Conservation (phyloP, 2,797 vertebrate species). For the Molothrus ater region DNA sequence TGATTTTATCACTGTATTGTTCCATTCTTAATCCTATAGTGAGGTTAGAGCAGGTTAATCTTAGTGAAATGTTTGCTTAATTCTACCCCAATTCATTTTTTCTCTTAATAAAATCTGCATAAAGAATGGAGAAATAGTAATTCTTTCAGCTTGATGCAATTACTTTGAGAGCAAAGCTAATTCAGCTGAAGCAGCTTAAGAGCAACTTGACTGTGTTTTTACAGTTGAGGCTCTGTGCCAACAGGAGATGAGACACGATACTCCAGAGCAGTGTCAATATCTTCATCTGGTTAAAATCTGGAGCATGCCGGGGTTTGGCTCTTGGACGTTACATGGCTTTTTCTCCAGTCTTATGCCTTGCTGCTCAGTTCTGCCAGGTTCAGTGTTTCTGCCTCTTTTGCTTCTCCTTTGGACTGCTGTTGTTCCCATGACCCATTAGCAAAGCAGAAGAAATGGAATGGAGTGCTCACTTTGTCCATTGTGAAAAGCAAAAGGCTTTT, state of each 20-base stretch:
- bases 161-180: slow-evolving; percentile 37
- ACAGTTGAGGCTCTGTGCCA: background rate
- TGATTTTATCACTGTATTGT: slow-evolving; percentile 34
- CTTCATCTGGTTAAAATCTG: background rate
- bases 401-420: background rate
- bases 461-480: fast-evolving
- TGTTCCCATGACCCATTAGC: background rate
- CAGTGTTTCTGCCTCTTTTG: background rate
- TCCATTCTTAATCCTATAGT: slow-evolving; percentile 20
- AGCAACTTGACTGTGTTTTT: slow-evolving; percentile 1
- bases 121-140: slow-evolving; percentile 34
- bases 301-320: background rate
- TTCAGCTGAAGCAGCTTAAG: slow-evolving; percentile 37
- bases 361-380: background rate
- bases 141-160: slow-evolving; percentile 44
- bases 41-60: slow-evolving; percentile 35
- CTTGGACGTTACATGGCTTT: background rate
- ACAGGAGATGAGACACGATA: background rate
- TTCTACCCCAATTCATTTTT: background rate
- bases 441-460: background rate
- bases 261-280: background rate
- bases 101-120: slow-evolving; percentile 52
- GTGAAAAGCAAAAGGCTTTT: background rate
- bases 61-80: slow-evolving; percentile 44
- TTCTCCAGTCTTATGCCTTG: background rate